Conservation (phyloP, 2,113 vertebrate genomes). For the Haemorhous mexicanus region DNA sequence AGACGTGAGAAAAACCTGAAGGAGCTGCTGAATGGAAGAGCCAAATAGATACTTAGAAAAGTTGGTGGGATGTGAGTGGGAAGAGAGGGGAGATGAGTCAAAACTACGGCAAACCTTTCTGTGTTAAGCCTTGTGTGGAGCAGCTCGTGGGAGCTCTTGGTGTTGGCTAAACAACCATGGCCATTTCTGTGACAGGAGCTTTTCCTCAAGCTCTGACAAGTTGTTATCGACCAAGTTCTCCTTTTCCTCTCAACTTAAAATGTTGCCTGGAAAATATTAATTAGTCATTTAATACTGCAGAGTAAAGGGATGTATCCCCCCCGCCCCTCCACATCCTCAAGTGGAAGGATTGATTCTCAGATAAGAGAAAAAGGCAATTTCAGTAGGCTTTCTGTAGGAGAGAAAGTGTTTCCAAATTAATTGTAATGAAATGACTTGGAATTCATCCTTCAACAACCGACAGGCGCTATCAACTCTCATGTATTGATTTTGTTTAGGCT, state of each 20-base stretch:
- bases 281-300: not conserved
- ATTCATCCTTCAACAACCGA: not conserved
- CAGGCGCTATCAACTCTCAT: not conserved
- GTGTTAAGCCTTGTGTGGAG: not conserved
- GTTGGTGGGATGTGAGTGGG: not conserved
- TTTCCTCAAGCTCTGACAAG: not conserved
- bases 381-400: not conserved
- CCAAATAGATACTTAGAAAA: not conserved
- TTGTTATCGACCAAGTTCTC: not conserved
- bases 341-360: not conserved
- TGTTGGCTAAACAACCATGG: not conserved
- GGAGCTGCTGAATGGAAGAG: not conserved
- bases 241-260: not conserved
- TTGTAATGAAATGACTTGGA: conserved; percentile 1
- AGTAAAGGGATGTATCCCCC: not conserved
- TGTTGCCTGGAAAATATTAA: not conserved
- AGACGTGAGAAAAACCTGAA: not conserved
- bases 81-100: conserved; percentile 9
- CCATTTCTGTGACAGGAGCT: not conserved
- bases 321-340: not conserved
- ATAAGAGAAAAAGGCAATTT: conserved; percentile 1
- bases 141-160: not conserved
- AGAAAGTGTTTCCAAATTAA: not conserved
- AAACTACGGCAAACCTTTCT: not conserved
- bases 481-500: conserved; percentile 25